Evolutionary conservation across 2,888 invertebrate species (phyloP), one percentile per base, ranked within the genome.

Genomic region (Netelia melanura): DNA sequence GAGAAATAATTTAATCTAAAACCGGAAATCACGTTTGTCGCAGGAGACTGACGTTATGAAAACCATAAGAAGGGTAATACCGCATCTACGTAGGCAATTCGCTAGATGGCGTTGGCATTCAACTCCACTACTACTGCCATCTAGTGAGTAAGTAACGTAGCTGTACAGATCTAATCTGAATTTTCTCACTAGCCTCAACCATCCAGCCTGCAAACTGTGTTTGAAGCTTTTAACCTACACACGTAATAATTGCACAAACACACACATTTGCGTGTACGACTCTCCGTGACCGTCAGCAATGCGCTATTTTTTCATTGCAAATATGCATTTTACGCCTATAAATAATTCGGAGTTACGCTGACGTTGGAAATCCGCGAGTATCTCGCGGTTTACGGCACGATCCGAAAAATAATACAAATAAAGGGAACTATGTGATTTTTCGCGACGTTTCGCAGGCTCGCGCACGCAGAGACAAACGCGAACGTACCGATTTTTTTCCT

Each of bases 271-370:
- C 48, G n/a, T 21, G 30, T 61, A 58, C 61, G 78, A 17, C 62
- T 68, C 68, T 61, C 68, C 78, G 78, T 70, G 77, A 78, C 68
- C 78, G 70, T 70, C 70, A 62, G 68, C 70, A 61, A 68, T 67
- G 77, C 70, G 61, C 43, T 58, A 70, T 52, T 78, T 52, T 71
- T 71, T 72, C 64, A 52, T 77, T 52, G 52, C 38, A 72, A 77
- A 77, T 67, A 82, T 82, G 82, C 77, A 56, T 71, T 82, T 67
- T 48, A 72, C 77, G 77, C 65, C 82, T 82, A 82, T 77, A 82
- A 82, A 82, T 82, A 82, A 82, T 77, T 72, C 23, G 43, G 43
- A 23, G 61, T 61, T 65, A 58, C 30, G 52, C 61, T 70, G 70
- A 77, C 30, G 38, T 70, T 30, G 48, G 65, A 56, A 76, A 64